A percentile compares a stretch with the other conserved stretches of the same genome.
Conservation (phyloP, 1,140 invertebrate species). For the Platyscapa corneri region DNA sequence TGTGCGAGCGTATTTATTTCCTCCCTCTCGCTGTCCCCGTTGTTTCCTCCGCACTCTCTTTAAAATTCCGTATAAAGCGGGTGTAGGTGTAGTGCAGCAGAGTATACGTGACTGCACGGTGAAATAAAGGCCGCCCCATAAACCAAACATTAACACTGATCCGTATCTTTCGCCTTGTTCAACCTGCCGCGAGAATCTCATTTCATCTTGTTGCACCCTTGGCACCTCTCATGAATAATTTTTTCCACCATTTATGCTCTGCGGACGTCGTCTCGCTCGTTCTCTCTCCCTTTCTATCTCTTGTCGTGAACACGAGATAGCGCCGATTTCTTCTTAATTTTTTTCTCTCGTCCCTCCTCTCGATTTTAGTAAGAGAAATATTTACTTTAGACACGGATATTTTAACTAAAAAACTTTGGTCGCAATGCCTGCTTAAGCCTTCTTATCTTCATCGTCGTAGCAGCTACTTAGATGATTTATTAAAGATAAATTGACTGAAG, state of each 20-base stretch:
- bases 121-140: constrained; percentile 54
- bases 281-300: background rate
- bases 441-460: background rate
- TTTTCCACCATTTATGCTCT: constrained; percentile 56
- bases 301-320: background rate
- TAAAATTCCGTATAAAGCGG: constrained; percentile 54
- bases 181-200: constrained; percentile 59
- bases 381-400: constrained; percentile 30
- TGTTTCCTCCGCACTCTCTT: constrained; percentile 26
- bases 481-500: background rate
- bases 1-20: background rate
- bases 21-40: background rate
- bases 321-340: background rate
- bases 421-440: background rate
- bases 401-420: constrained; percentile 25
- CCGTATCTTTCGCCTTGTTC: constrained; percentile 58
- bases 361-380: constrained; percentile 14
- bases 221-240: constrained; percentile 66
- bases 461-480: background rate
- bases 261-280: constrained; percentile 15
- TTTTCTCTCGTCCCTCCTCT: background rate
- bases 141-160: constrained; percentile 63
- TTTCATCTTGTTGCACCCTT: constrained; percentile 63
- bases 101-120: constrained; percentile 54
- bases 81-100: constrained; percentile 23